phyloP scores from a whole-genome alignment of 2,113 vertebrate species.

The Spea multiplicata region DNA sequence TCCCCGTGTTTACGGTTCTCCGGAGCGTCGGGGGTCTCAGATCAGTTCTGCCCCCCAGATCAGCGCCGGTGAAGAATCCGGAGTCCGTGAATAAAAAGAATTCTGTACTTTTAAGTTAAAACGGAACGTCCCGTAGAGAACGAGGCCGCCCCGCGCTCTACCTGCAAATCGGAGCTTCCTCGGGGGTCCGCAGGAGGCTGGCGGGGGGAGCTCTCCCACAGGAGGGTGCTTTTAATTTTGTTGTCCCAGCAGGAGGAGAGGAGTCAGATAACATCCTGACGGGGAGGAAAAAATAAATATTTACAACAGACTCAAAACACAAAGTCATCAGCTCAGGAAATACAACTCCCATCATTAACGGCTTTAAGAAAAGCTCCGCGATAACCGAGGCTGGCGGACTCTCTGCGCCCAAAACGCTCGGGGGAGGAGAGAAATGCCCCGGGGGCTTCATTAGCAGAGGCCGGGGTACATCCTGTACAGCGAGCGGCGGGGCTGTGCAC shows the following conservation, averaged over 20 bases:
- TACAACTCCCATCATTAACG: no score
- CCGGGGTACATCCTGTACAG: neutral
- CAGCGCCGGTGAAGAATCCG: no score
- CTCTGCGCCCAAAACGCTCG: neutral
- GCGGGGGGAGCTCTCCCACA: constrained; percentile 4
- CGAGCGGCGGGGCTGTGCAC: no score
- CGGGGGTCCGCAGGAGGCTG: neutral
- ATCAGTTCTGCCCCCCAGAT: no score
- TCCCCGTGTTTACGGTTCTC: no score
- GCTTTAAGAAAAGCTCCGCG: no score
- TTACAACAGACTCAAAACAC: no score
- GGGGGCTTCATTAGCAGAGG: neutral
- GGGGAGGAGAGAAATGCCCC: neutral
- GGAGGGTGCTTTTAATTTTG: constrained; percentile 6
- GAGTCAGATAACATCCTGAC: constrained; percentile 51
- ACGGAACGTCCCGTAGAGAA: neutral
- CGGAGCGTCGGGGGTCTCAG: no score
- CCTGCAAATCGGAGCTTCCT: neutral
- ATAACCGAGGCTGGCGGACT: no score
- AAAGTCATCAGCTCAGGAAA: no score
- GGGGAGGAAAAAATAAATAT: neutral
- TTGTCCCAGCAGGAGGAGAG: neutral
- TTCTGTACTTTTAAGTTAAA: no score
- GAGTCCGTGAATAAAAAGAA: neutral
- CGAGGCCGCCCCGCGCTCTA: neutral